Evolutionary conservation across 2,888 invertebrate genomes (phyloP).

Genomic region (Hirtodrosophila duncani): DNA sequence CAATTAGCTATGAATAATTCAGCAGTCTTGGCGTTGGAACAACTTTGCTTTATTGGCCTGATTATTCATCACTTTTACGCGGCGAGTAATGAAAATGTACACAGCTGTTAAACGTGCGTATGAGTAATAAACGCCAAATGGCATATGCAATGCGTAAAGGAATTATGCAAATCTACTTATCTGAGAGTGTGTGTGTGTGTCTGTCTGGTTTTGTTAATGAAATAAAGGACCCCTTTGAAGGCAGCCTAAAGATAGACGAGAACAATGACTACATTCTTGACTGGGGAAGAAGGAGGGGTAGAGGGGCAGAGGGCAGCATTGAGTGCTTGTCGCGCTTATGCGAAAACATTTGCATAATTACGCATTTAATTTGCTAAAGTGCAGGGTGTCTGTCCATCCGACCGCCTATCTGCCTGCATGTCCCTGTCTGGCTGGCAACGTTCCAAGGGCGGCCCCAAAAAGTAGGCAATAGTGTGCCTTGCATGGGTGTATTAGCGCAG

Average conservation of each 20-base stretch:
- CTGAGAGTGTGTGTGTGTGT: slow-evolving; percentile 4
- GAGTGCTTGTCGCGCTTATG: slow-evolving; percentile 65
- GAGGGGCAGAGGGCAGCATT: slow-evolving; percentile 21
- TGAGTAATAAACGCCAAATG: slow-evolving; percentile 63
- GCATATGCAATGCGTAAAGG: slow-evolving; percentile 7
- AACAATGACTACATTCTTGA: slow-evolving; percentile 10
- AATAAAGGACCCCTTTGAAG: slow-evolving; percentile 63
- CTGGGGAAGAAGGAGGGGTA: background rate
- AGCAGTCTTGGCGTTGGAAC: slow-evolving; percentile 16
- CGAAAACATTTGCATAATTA: slow-evolving; percentile 69
- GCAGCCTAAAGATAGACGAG: slow-evolving; percentile 45
- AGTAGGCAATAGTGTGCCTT: slow-evolving; percentile 24
- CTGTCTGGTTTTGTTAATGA: slow-evolving; percentile 52
- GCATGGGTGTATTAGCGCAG: slow-evolving; percentile 21
- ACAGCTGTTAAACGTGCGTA: slow-evolving; percentile 66
- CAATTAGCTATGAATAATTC: slow-evolving; percentile 18
- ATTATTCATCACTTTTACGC: slow-evolving; percentile 64
- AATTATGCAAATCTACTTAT: slow-evolving; percentile 62
- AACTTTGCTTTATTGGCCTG: slow-evolving; percentile 43
- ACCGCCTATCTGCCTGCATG: slow-evolving; percentile 6
- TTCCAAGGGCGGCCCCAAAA: slow-evolving; percentile 17
- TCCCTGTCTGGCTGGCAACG: slow-evolving; percentile 28
- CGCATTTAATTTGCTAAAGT: slow-evolving; percentile 68
- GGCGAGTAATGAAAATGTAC: slow-evolving; percentile 61
- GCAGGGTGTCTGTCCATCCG: slow-evolving; percentile 42